Evolutionary conservation across 2,113 vertebrate species (phyloP), one percentile per base, ranked within the genome.

Genomic region (Myocastor coypus): DNA sequence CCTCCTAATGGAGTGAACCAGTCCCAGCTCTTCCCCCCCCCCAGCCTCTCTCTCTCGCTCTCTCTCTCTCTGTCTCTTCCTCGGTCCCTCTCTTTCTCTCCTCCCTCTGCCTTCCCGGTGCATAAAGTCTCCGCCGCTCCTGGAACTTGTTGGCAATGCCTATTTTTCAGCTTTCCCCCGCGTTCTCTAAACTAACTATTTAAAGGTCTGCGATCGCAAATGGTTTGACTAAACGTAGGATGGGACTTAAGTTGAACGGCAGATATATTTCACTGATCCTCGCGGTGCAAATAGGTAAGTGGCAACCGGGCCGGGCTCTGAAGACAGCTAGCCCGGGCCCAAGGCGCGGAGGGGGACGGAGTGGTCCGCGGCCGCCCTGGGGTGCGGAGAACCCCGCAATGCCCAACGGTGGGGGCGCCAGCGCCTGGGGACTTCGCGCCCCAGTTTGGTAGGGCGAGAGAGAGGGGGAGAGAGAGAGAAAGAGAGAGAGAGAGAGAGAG

Each of bases 181-280:
- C 98, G 98, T 99, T 99, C 98, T 98, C 98, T 97, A 98, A 98
- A 98, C 98, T 98, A 98, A 98, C 98, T 98, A 98, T 98, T 99
- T 99, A 98, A 98, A 98, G 98, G 98, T 98, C 98, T 98, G 98
- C 98, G 98, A 97, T 98, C 98, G 98, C 98, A 98, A 99, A 99
- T 99, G 99, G 98, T 99, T 99, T 99, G 99, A 99, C 98, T 99
- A 98, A 98, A 98, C 99, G 98, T 99, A 99, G 99, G 99, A 99
- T 99, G 99, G 99, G 99, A 99, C 99, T 99, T 98, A 99, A 99
- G 99, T 98, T 99, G 98, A 99, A 98, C 99, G 99, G 99, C 99
- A 99, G 98, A 99, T 99, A 99, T 90, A 98, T 99, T 98, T 99
- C 99, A 97, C 99, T 99, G 98, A 98, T 99, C 98, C 99, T 99